These are phyloP conservation scores for Nomada lathburiana DNA, from an alignment of 2,888 invertebrate species.

Conservation along the genomic window DNA sequence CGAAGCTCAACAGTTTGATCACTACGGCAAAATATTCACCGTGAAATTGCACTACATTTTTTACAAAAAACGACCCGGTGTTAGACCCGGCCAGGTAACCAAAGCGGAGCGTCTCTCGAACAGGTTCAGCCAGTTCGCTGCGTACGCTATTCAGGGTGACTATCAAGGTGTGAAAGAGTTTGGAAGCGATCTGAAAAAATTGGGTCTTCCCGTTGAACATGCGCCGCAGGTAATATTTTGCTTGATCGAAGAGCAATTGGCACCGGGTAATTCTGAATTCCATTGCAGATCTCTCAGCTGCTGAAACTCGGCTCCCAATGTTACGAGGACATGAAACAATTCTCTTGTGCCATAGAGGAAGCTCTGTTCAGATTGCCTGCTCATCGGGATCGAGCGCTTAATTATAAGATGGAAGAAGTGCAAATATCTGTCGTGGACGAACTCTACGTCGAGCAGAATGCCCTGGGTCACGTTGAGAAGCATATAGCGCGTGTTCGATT, in stretches of 20 bases:
- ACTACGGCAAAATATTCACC: slow-evolving; percentile 99
- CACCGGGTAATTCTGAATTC: neutral
- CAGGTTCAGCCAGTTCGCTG: slow-evolving; percentile 96
- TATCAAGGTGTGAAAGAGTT: slow-evolving; percentile 97
- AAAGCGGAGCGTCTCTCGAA: slow-evolving; percentile 96
- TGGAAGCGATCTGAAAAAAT: slow-evolving; percentile 95
- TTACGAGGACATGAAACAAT: slow-evolving; percentile 96
- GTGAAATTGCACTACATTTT: slow-evolving; percentile 98
- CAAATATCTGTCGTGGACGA: slow-evolving; percentile 97
- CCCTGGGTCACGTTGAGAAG: slow-evolving; percentile 92
- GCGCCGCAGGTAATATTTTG: slow-evolving; percentile 91
- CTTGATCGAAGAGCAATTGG: neutral
- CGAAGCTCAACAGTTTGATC: slow-evolving; percentile 98
- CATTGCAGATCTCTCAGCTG: slow-evolving; percentile 92
- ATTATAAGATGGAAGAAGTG: slow-evolving; percentile 98
- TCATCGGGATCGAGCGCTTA: slow-evolving; percentile 94
- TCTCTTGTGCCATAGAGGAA: slow-evolving; percentile 96
- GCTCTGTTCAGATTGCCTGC: slow-evolving; percentile 94
- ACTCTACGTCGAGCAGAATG: slow-evolving; percentile 94
- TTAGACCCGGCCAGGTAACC: slow-evolving; percentile 96
- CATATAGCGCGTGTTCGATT: slow-evolving; percentile 98
- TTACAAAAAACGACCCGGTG: slow-evolving; percentile 98
- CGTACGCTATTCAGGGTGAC: slow-evolving; percentile 96
- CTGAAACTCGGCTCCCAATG: slow-evolving; percentile 97
- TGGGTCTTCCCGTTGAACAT: slow-evolving; percentile 98